phyloP scores from a whole-genome alignment of 2,113 vertebrate genomes.

The Puffinus mauretanicus region DNA sequence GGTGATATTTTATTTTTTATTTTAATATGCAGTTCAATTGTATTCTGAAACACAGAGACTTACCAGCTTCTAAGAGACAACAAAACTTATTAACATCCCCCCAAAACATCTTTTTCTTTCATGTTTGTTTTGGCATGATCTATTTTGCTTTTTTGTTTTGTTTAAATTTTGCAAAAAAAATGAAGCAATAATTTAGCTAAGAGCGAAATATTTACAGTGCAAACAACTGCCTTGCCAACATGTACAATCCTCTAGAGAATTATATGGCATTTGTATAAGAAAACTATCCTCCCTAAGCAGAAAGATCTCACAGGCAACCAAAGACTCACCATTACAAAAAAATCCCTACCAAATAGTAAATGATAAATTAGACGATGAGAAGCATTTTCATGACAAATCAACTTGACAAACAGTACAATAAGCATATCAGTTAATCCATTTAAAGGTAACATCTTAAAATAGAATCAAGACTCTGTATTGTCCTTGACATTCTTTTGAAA shows the following conservation, averaged over 20 bases:
- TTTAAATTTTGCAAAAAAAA: neutral
- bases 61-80: neutral
- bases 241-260: neutral
- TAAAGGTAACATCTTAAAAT: neutral
- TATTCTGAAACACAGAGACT: neutral
- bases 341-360: neutral
- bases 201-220: neutral
- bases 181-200: neutral
- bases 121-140: neutral
- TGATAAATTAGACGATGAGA: neutral
- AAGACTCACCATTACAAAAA: neutral
- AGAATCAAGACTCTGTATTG: neutral
- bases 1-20: neutral
- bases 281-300: neutral
- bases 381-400: neutral
- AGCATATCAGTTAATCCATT: neutral
- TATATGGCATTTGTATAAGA: neutral
- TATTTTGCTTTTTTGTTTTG: neutral
- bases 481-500: neutral
- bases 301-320: neutral
- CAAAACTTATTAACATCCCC: neutral
- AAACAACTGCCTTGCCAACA: neutral
- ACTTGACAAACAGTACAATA: neutral
- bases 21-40: neutral
- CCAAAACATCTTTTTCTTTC: neutral